Conservation (phyloP, 2,113 vertebrate genomes). For the Sinosuthora webbiana region DNA sequence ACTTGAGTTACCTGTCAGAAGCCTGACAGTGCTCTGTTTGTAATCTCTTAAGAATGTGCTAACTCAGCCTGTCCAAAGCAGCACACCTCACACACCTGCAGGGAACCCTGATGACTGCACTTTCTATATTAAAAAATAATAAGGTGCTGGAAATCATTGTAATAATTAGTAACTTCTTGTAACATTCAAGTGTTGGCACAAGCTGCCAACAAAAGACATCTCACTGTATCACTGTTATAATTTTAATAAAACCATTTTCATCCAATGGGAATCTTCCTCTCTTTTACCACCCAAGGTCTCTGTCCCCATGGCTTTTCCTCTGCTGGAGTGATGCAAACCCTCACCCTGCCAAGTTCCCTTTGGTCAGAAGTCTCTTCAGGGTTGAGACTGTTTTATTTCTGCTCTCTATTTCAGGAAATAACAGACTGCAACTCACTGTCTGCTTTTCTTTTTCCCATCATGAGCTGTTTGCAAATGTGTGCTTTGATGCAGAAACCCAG, state of each 20-base stretch:
- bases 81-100: not conserved
- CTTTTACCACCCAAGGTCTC: not conserved
- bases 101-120: not conserved
- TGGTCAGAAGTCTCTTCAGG: not conserved
- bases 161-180: not conserved
- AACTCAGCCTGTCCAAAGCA: not conserved
- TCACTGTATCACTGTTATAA: not conserved
- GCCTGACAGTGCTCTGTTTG: not conserved
- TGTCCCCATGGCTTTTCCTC: not conserved
- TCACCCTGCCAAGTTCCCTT: not conserved
- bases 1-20: not conserved
- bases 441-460: not conserved
- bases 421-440: not conserved
- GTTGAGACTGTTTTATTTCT: not conserved
- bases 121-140: not conserved
- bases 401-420: not conserved
- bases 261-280: not conserved
- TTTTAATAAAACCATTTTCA: not conserved
- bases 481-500: not conserved
- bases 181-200: not conserved
- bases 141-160: not conserved
- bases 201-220: not conserved
- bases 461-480: not conserved
- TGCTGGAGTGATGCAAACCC: not conserved
- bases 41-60: not conserved